These are phyloP conservation scores for Pseudorectes ferrugineus DNA, from an alignment of 2,113 vertebrate species.

Conservation along the genomic window DNA sequence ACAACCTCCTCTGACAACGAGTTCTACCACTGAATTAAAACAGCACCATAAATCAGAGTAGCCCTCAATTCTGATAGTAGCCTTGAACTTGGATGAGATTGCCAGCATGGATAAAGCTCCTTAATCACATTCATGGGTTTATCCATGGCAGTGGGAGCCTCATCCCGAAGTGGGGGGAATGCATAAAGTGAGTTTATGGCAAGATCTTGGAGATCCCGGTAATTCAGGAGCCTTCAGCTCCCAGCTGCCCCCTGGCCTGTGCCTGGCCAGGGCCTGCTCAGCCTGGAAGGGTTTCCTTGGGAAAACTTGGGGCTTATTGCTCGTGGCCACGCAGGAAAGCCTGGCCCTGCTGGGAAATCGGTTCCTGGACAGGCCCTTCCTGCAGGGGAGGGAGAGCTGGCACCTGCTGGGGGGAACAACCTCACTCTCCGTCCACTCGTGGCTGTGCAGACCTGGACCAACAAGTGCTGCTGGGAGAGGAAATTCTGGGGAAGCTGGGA, in stretches of 20 bases:
- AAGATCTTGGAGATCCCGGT: neutral
- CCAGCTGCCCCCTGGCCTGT: neutral
- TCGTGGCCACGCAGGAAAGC: fast-evolving
- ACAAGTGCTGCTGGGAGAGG: neutral
- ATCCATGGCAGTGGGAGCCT: neutral
- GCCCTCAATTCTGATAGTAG: neutral
- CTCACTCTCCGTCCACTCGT: neutral
- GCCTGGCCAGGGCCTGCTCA: neutral
- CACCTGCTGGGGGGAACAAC: neutral
- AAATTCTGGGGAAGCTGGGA: neutral
- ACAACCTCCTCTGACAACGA: neutral
- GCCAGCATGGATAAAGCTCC: neutral
- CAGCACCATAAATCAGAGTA: neutral
- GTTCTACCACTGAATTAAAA: neutral
- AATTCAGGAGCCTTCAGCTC: neutral
- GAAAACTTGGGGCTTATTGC: neutral
- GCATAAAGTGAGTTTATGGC: neutral
- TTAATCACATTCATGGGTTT: neutral
- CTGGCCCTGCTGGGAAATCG: neutral
- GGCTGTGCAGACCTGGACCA: neutral
- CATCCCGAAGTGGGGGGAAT: neutral
- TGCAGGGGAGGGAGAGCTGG: neutral
- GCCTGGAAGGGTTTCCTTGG: neutral
- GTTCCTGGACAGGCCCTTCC: neutral
- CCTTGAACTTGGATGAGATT: neutral